Evolutionary conservation across 2,888 invertebrate species (phyloP).

Genomic region (Epirrhoe alternata): DNA sequence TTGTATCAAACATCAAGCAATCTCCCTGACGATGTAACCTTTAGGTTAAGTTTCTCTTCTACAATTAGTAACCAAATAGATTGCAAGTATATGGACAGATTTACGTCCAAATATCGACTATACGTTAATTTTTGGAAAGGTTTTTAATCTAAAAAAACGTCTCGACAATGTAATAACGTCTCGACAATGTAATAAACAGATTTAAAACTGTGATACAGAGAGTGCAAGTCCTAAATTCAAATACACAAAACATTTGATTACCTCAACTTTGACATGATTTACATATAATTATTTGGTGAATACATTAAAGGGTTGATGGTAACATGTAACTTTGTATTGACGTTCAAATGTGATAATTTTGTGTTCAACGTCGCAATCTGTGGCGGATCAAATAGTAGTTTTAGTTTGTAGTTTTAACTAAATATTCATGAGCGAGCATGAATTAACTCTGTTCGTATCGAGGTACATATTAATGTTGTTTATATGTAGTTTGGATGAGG

Average conservation of each 20-base stretch:
- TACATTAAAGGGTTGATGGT: slow-evolving; percentile 32
- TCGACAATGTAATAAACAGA: neutral
- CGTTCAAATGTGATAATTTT: slow-evolving; percentile 30
- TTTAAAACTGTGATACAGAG: neutral
- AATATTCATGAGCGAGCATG: slow-evolving; percentile 12
- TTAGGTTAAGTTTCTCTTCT: neutral
- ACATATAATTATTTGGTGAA: slow-evolving; percentile 50
- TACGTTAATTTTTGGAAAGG: neutral
- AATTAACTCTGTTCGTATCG: neutral
- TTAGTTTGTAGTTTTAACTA: slow-evolving; percentile 17
- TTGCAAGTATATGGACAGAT: no score
- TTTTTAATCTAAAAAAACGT: neutral
- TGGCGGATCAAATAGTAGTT: slow-evolving; percentile 9
- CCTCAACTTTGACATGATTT: slow-evolving; percentile 41
- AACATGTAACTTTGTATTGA: slow-evolving; percentile 29
- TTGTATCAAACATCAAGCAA: slow-evolving; percentile 38
- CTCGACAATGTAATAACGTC: neutral
- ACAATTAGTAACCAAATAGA: no score
- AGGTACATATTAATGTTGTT: neutral
- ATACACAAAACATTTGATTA: slow-evolving; percentile 46
- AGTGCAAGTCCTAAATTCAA: slow-evolving; percentile 35
- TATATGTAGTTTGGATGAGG: neutral
- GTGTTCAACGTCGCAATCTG: slow-evolving; percentile 25
- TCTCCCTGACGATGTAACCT: slow-evolving; percentile 1
- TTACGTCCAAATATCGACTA: neutral